Base-by-base conservation (phyloP, 2,888 invertebrate species). In the Dendrolimus pini region DNA sequence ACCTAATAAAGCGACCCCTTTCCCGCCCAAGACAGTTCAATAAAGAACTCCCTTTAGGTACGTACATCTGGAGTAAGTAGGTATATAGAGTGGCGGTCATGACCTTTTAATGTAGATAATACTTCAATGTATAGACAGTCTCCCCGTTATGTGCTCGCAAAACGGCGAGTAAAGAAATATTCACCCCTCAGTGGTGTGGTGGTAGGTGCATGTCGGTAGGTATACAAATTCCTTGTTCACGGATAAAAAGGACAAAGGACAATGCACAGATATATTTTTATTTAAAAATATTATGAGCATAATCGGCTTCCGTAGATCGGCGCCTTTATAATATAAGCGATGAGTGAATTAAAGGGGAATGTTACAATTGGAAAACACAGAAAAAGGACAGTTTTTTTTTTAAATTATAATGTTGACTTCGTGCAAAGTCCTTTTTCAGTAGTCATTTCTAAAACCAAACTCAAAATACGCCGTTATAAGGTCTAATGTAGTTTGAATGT, bases 1-100 rank as follows among this genome's bases (percentile, higher is more conserved):
- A 89, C 89, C 89, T 89, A 88, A 85, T 89, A 89, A 86, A 82
- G 74, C 83, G 85, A 83, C 85, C 89, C 89, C 85, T 86, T 85
- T 83, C 75, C 72, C 82, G 78, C 82, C 82, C 87, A 84, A 85
- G 83, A 82, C 82, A 75, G 81, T 82, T 88, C 87, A 85, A 88
- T 89, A 89, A 88, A 89, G 86, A 89, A 86, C 85, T 88, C 88
- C 83, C 84, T 83, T 78, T 84, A 82, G 82, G 81, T 83, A 83
- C 80, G 71, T 82, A 79, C 78, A 80, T 80, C 80, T 76, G 71
- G 74, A 75, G 79, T 84, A 85, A 77, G 83, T 84, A 86, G 66
- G 59, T 62, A 61, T 65, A 66, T 65, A 65, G 75, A 85, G 74
- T 78, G 79, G 82, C 84, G 87, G 86, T 83, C 85, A 82, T 85